Conservation (phyloP, 1,140 invertebrate species). For the Phenacoccus solenopsis region DNA sequence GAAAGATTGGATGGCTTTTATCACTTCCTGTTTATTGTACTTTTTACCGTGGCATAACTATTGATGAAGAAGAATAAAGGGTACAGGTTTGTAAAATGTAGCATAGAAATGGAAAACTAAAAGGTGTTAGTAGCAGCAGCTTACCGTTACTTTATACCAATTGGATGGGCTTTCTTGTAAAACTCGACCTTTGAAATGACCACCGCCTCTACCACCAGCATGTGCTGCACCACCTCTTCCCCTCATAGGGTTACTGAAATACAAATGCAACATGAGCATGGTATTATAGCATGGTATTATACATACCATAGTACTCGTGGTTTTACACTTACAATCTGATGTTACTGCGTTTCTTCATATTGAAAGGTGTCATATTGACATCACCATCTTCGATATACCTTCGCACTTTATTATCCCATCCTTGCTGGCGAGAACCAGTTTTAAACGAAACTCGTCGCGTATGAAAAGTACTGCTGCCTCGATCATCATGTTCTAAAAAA, state of each 20-base stretch:
- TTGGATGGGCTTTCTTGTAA: constrained; percentile 35
- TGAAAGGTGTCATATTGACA: constrained; percentile 37
- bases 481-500: constrained; percentile 36
- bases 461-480: constrained; percentile 26
- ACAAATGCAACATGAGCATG: constrained; percentile 28
- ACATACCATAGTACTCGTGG: neutral
- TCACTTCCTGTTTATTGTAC: constrained; percentile 52
- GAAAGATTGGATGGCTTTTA: constrained; percentile 43
- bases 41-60: constrained; percentile 57
- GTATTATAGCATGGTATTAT: neutral
- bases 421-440: constrained; percentile 28
- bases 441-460: constrained; percentile 42
- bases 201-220: constrained; percentile 24
- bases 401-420: constrained; percentile 37
- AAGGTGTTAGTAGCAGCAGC: constrained; percentile 22
- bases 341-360: constrained; percentile 17
- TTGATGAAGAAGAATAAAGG: constrained; percentile 26
- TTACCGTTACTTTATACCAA: constrained; percentile 48
- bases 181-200: constrained; percentile 25
- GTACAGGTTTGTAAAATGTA: constrained; percentile 20
- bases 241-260: constrained; percentile 36
- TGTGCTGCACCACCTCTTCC: constrained; percentile 26
- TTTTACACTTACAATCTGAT: neutral
- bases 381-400: constrained; percentile 42
- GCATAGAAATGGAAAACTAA: neutral